Conservation (phyloP, 1,140 invertebrate genomes). For the Pogonomyrmex barbatus region DNA sequence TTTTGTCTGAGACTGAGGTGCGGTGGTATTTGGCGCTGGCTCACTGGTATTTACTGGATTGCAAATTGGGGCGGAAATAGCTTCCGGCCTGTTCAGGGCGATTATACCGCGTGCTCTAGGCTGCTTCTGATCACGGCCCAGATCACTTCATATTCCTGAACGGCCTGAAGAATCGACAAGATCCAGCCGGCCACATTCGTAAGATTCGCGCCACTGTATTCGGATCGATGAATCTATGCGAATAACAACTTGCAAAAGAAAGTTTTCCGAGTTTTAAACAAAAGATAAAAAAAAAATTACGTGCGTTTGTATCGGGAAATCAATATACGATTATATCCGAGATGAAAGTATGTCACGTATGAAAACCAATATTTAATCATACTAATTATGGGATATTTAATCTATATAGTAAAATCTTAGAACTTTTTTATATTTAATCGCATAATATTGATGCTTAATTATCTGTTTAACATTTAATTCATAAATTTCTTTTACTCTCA, state of each 20-base stretch:
- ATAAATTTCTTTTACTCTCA: neutral
- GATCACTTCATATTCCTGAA: constrained; percentile 90
- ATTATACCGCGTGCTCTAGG: constrained; percentile 86
- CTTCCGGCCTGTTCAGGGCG: constrained; percentile 85
- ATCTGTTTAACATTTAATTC: neutral
- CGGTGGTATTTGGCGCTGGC: constrained; percentile 91
- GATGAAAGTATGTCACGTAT: neutral
- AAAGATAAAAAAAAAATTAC: neutral
- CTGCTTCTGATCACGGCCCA: constrained; percentile 89
- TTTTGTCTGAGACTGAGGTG: constrained; percentile 94
- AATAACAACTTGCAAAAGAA: constrained; percentile 89
- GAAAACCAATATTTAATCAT: neutral
- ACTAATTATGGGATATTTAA: neutral
- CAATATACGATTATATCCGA: neutral
- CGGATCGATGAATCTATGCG: constrained; percentile 93
- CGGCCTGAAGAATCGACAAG: constrained; percentile 85
- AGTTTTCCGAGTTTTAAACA: constrained; percentile 11
- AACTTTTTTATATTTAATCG: neutral
- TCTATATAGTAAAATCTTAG: neutral
- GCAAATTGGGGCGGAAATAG: constrained; percentile 88
- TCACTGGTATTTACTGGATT: constrained; percentile 90
- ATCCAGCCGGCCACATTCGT: constrained; percentile 88
- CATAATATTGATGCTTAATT: neutral
- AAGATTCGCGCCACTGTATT: constrained; percentile 93
- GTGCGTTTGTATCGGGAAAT: neutral